phyloP scores from a whole-genome alignment of 2,113 vertebrate genomes.

The Sylvia atricapilla region DNA sequence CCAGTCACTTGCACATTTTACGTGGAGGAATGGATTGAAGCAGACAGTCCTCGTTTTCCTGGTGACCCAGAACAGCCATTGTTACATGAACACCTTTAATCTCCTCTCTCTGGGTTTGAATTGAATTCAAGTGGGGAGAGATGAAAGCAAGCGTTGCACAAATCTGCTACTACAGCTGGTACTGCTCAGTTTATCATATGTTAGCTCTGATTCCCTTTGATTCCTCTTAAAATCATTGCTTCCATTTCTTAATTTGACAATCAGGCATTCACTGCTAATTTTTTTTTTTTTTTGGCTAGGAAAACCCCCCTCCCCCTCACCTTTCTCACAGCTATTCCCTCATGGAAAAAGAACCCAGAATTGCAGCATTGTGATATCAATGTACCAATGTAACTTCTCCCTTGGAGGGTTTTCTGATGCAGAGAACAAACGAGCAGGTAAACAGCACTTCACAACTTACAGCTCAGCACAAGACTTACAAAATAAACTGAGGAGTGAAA shows the following conservation, averaged over 20 bases:
- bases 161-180: constrained; percentile 38
- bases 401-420: background rate
- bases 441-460: background rate
- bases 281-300: background rate
- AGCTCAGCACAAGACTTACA: constrained; percentile 73
- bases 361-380: background rate
- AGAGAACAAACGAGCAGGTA: background rate
- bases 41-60: constrained; percentile 46
- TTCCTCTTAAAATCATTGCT: constrained; percentile 16
- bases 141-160: constrained; percentile 45
- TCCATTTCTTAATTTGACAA: constrained; percentile 18
- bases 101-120: constrained; percentile 44
- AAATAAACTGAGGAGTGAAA: constrained; percentile 76
- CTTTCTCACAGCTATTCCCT: background rate
- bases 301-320: background rate
- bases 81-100: constrained; percentile 53
- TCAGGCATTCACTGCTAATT: background rate
- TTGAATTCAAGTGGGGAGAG: constrained; percentile 39
- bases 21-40: constrained; percentile 13
- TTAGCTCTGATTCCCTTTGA: constrained; percentile 37
- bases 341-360: background rate
- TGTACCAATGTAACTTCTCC: background rate
- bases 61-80: constrained; percentile 42
- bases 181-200: background rate
- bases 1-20: background rate